A percentile compares a stretch with the other conserved stretches of the same genome.
Evolutionary conservation across 2,113 vertebrate species (phyloP).

Genomic region (Neotragus pygmaeus): DNA sequence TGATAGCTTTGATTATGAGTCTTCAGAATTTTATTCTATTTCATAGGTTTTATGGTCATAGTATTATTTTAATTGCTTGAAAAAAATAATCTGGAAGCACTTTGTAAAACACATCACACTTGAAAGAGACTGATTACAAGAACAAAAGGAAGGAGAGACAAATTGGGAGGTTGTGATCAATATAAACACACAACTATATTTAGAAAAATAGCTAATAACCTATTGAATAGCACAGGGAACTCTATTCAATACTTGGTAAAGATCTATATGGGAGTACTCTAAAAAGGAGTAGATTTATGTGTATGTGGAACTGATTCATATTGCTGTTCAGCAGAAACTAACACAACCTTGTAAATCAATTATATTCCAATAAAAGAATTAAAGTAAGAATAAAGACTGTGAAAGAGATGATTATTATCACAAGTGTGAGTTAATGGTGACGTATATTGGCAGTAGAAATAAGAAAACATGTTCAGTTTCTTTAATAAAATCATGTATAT

Average conservation of each 20-base stretch:
- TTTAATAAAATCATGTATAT: not conserved
- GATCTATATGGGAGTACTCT: not conserved
- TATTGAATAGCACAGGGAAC: not conserved
- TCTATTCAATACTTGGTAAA: not conserved
- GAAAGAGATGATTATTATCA: not conserved
- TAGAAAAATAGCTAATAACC: not conserved
- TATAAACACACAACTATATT: not conserved
- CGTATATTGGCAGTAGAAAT: not conserved
- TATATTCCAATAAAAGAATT: not conserved
- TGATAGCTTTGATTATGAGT: not conserved
- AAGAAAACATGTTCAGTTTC: not conserved
- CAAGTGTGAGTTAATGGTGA: not conserved
- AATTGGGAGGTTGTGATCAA: not conserved
- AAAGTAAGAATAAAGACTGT: not conserved
- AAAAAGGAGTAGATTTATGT: not conserved
- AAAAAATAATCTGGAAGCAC: not conserved
- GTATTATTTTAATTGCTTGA: not conserved
- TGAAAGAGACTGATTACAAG: not conserved
- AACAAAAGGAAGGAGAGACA: not conserved
- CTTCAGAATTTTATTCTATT: not conserved
- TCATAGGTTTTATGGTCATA: not conserved
- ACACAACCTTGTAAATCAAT: not conserved
- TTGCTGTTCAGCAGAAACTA: not conserved
- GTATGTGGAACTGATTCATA: not conserved
- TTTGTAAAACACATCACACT: not conserved